phyloP scores from a whole-genome alignment of 2,888 invertebrate species.

The Omphaloscelis lunosa region DNA sequence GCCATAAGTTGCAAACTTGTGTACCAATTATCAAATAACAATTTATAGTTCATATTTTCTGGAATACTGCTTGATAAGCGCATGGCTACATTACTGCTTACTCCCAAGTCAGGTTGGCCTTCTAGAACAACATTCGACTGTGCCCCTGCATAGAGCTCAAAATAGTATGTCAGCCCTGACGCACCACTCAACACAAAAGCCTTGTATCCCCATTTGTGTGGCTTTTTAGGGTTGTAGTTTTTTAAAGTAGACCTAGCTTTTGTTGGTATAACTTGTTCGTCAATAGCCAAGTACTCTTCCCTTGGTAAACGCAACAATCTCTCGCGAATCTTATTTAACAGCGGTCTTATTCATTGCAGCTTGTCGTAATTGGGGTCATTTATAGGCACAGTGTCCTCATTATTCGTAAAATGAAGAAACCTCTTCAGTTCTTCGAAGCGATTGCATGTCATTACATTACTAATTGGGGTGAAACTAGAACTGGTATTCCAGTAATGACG shows the following conservation, averaged over 20 bases:
- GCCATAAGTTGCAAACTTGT: slow-evolving; percentile 57
- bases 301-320: slow-evolving; percentile 58
- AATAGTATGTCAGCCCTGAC: slow-evolving; percentile 76
- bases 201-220: slow-evolving; percentile 75
- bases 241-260: slow-evolving; percentile 58
- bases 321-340: slow-evolving; percentile 31
- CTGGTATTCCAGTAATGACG: slow-evolving; percentile 30
- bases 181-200: slow-evolving; percentile 75
- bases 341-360: slow-evolving; percentile 57
- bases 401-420: slow-evolving; percentile 37
- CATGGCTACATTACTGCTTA: slow-evolving; percentile 53
- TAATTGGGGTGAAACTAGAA: slow-evolving; percentile 22
- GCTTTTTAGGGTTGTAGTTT: slow-evolving; percentile 75
- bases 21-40: slow-evolving; percentile 63
- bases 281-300: slow-evolving; percentile 68
- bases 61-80: slow-evolving; percentile 52
- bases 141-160: slow-evolving; percentile 71
- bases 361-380: slow-evolving; percentile 61
- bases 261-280: slow-evolving; percentile 75
- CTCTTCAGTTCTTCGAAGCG: slow-evolving; percentile 49
- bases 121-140: slow-evolving; percentile 22
- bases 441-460: slow-evolving; percentile 49
- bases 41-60: slow-evolving; percentile 54
- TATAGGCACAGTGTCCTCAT: slow-evolving; percentile 4
- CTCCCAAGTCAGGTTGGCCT: slow-evolving; percentile 35